Evolutionary conservation across 1,140 invertebrate genomes (phyloP).

Genomic region (Marisa cornuarietis): DNA sequence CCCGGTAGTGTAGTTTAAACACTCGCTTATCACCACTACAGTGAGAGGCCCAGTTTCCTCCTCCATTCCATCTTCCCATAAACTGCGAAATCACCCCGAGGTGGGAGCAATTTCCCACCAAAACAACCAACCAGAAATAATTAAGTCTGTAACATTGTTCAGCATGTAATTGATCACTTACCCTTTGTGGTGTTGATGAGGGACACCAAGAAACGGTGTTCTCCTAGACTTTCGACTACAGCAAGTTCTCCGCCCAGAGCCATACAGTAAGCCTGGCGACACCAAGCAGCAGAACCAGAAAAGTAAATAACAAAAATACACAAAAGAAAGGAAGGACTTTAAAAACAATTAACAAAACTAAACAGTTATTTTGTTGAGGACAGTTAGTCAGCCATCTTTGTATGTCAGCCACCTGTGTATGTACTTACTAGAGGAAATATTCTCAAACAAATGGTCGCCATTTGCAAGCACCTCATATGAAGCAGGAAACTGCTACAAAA

Average conservation of each 20-base stretch:
- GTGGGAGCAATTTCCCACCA: too few relatives aligned
- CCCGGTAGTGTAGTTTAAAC: too few relatives aligned
- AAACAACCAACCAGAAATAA: too few relatives aligned
- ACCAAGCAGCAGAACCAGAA: too few relatives aligned
- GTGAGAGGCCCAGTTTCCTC: too few relatives aligned
- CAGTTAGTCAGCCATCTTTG: not conserved
- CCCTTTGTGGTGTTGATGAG: slow-evolving; percentile 5
- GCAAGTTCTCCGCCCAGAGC: slow-evolving; percentile 17
- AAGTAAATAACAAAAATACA: too few relatives aligned
- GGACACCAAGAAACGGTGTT: slow-evolving; percentile 9
- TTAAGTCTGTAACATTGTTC: too few relatives aligned
- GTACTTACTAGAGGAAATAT: not conserved
- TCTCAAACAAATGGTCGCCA: not conserved
- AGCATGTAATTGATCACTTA: not conserved
- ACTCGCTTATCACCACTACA: too few relatives aligned
- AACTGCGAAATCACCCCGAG: too few relatives aligned
- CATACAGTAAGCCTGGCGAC: slow-evolving; percentile 15
- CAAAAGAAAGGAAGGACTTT: too few relatives aligned
- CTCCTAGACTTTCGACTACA: slow-evolving; percentile 11
- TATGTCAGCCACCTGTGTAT: not conserved
- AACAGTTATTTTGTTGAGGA: not conserved
- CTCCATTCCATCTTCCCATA: too few relatives aligned
- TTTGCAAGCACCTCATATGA: not conserved
- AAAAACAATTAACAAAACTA: not conserved
- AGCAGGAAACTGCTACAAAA: not conserved